These are phyloP conservation scores for Ecdyonurus torrentis DNA, from an alignment of 2,888 invertebrate species.

Conservation along the genomic window DNA sequence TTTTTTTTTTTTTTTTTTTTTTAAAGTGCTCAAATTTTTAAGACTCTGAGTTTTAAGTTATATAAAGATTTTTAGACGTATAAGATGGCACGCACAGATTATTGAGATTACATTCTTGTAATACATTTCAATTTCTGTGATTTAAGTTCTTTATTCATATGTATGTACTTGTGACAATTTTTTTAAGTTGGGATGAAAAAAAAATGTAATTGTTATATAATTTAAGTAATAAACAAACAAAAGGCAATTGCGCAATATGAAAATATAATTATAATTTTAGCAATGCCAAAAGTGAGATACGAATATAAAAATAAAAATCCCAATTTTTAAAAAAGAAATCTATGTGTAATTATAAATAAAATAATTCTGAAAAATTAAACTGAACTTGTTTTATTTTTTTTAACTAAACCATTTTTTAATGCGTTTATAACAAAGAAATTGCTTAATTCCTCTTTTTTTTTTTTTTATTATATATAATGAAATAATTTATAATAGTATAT, in stretches of 20 bases:
- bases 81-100: neutral
- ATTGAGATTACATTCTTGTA: neutral
- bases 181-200: neutral
- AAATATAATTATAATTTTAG: neutral
- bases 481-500: too few relatives aligned
- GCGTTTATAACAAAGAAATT: too few relatives aligned
- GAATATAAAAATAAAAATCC: slow-evolving; percentile 1
- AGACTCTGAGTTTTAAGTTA: neutral
- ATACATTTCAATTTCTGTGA: neutral
- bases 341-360: slow-evolving; percentile 3
- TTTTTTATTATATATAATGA: too few relatives aligned
- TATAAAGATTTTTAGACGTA: too few relatives aligned
- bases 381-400: too few relatives aligned
- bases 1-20: too few relatives aligned
- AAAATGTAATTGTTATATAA: neutral
- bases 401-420: too few relatives aligned
- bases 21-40: slow-evolving; percentile 1
- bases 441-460: too few relatives aligned
- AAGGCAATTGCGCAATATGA: neutral
- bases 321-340: slow-evolving; percentile 1
- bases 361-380: neutral
- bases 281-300: neutral
- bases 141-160: neutral
- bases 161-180: neutral
- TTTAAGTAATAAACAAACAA: neutral